Percentiles rank a stretch among this genome's conserved stretches.
Conservation (phyloP, 2,113 vertebrate genomes). For the Pseudorectes ferrugineus region DNA sequence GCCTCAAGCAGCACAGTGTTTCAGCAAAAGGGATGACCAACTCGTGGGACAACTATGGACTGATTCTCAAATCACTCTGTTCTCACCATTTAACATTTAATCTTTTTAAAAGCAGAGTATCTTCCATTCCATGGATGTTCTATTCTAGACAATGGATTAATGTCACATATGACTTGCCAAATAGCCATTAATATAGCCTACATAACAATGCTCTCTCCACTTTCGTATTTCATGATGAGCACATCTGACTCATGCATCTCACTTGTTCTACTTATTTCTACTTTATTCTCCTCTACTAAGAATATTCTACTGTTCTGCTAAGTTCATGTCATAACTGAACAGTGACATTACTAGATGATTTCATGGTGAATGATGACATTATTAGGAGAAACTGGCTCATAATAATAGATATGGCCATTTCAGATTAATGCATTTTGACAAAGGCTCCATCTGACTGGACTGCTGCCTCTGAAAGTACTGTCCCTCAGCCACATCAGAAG, state of each 20-base stretch:
- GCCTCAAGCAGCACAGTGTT: neutral
- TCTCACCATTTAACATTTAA: neutral
- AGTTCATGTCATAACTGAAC: neutral
- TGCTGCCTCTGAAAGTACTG: fast-evolving
- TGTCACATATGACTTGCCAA: neutral
- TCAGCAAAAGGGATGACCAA: neutral
- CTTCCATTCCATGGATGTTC: neutral
- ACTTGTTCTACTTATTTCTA: neutral
- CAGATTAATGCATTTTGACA: neutral
- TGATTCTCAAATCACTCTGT: neutral
- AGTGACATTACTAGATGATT: neutral
- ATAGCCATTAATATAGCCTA: neutral
- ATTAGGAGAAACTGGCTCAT: neutral
- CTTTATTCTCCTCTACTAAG: neutral
- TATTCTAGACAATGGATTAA: neutral
- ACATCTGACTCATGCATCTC: neutral
- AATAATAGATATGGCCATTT: neutral
- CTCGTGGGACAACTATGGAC: neutral
- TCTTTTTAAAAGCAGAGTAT: neutral
- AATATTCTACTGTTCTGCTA: neutral
- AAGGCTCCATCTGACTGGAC: neutral
- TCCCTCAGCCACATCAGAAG: neutral
- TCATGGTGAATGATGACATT: neutral
- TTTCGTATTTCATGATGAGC: neutral
- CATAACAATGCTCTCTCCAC: neutral